phyloP scores from a whole-genome alignment of 2,113 vertebrate species.

The Climacteris rufus region DNA sequence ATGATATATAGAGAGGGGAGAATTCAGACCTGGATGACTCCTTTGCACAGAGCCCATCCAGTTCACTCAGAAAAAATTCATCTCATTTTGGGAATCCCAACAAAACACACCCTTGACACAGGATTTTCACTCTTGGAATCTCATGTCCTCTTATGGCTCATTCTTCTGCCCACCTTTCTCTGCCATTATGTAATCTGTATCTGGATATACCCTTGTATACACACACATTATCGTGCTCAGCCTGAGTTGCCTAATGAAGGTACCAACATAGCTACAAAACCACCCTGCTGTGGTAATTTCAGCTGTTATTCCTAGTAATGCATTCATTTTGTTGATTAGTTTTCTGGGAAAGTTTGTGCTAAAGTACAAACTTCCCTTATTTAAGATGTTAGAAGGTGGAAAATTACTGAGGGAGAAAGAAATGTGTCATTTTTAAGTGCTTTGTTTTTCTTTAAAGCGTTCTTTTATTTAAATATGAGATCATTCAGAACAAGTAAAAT shows the following conservation, averaged over 20 bases:
- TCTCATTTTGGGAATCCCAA: background rate
- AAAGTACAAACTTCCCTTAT: constrained; percentile 20
- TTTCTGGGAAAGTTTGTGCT: constrained; percentile 7
- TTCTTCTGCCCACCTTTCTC: background rate
- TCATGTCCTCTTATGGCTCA: background rate
- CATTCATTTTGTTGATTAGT: constrained; percentile 7
- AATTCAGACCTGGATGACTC: background rate
- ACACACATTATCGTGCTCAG: background rate
- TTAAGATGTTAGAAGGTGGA: constrained; percentile 11
- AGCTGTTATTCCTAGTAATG: background rate
- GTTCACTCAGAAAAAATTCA: background rate
- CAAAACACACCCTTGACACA: background rate
- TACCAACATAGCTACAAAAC: background rate
- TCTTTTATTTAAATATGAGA: constrained; percentile 53
- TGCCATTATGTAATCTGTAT: background rate
- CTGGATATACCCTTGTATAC: background rate
- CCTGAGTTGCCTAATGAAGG: background rate
- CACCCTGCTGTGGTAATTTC: constrained; percentile 39
- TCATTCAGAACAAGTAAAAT: constrained; percentile 3
- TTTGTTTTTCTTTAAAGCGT: constrained; percentile 28
- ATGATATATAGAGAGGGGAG: background rate
- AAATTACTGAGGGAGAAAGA: constrained; percentile 36
- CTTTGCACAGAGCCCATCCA: background rate
- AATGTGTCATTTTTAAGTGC: constrained; percentile 46
- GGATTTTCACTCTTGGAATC: background rate